A percentile compares a stretch with the other conserved stretches of the same genome.
Evolutionary conservation across 2,797 vertebrate species (phyloP).

Genomic region (Eleutherodactylus coqui): DNA sequence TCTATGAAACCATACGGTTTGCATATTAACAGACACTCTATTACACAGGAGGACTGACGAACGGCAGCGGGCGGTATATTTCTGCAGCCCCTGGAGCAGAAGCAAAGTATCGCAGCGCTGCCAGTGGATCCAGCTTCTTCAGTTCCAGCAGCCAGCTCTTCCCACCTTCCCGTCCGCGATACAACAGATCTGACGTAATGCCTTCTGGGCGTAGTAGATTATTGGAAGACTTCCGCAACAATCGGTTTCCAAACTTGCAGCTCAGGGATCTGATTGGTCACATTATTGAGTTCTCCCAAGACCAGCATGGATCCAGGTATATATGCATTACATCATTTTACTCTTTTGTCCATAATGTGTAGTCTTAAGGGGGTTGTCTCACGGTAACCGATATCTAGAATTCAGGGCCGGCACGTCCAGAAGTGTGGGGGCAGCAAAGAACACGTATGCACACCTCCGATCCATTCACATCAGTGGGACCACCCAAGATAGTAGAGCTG

Average conservation of each 20-base stretch:
- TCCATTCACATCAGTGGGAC: no score
- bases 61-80: constrained; percentile 96
- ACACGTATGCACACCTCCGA: no score
- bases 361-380: no score
- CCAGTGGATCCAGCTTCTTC: constrained; percentile 92
- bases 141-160: constrained; percentile 97
- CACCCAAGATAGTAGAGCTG: no score
- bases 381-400: no score
- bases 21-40: constrained; percentile 63
- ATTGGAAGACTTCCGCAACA: constrained; percentile 96
- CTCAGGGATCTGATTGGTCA: constrained; percentile 94
- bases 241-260: constrained; percentile 97
- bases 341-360: no score
- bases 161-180: constrained; percentile 91
- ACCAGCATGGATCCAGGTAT: constrained; percentile 96
- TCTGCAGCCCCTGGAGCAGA: constrained; percentile 96
- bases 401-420: no score
- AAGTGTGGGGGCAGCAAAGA: no score
- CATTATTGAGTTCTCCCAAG: constrained; percentile 98
- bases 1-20: background rate
- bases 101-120: constrained; percentile 92
- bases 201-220: constrained; percentile 93
- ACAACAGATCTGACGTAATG: constrained; percentile 96
- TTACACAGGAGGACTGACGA: constrained; percentile 92
- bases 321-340: background rate